These are phyloP conservation scores for Oryzias woworae DNA, from an alignment of 2,113 vertebrate species.

Conservation along the genomic window DNA sequence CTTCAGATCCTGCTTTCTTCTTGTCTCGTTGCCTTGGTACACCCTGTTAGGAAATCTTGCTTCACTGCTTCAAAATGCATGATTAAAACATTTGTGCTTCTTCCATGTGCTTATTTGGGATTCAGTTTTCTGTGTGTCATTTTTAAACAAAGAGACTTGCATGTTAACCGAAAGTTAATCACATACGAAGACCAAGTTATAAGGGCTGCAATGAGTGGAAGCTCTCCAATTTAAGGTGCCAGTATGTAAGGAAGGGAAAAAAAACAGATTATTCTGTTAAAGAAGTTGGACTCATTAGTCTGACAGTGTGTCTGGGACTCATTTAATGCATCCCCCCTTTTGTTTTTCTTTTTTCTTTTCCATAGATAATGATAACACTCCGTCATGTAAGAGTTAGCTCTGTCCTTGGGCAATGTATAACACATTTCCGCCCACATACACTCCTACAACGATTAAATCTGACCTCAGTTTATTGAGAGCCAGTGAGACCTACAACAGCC, in stretches of 20 bases:
- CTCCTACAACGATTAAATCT: slow-evolving; percentile 14
- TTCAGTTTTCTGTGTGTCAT: background rate
- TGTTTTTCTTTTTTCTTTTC: background rate
- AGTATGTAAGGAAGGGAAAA: slow-evolving; percentile 11
- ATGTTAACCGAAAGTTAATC: slow-evolving; percentile 12
- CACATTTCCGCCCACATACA: slow-evolving; percentile 14
- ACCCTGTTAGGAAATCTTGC: too few species aligned
- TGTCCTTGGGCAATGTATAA: slow-evolving; percentile 31
- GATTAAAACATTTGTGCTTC: background rate
- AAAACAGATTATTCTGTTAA: slow-evolving; percentile 11
- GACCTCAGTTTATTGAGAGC: slow-evolving; percentile 27
- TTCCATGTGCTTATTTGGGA: background rate
- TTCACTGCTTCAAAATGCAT: too few species aligned
- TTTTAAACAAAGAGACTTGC: background rate
- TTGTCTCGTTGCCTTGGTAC: too few species aligned
- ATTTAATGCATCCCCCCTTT: background rate
- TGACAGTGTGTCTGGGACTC: slow-evolving; percentile 19
- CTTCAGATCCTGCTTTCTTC: too few species aligned
- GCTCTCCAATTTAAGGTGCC: slow-evolving; percentile 32
- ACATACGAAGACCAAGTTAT: background rate
- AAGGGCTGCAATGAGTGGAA: background rate
- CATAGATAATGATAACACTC: slow-evolving; percentile 32
- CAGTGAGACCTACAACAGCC: slow-evolving; percentile 7
- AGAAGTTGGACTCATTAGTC: slow-evolving; percentile 23
- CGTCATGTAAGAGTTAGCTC: slow-evolving; percentile 28